phyloP scores from a whole-genome alignment of 2,113 vertebrate genomes.

The Apeltes quadracus region DNA sequence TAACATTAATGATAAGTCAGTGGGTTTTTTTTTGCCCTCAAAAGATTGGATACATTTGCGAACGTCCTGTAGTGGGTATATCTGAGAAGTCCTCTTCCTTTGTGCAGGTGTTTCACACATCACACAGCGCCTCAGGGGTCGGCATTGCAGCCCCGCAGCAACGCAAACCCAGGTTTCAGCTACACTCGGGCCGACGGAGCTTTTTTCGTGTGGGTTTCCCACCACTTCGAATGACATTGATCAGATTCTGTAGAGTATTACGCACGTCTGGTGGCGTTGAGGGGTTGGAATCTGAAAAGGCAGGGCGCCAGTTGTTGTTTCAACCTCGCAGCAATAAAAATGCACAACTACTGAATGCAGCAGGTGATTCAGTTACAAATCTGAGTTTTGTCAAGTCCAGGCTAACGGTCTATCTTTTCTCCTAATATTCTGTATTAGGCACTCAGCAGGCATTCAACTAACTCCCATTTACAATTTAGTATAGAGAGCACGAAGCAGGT shows the following conservation, averaged over 20 bases:
- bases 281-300: not conserved
- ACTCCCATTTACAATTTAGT: not conserved
- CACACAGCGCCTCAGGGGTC: not conserved
- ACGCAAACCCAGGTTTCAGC: not conserved
- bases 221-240: not conserved
- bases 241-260: not conserved
- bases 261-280: not conserved
- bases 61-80: not conserved
- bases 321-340: not conserved
- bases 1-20: constrained; percentile 47
- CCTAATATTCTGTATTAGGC: not conserved
- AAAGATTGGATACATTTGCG: not conserved
- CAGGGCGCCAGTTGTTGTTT: not conserved
- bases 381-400: not conserved
- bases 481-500: not conserved
- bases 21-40: constrained; percentile 14
- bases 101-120: constrained; percentile 5
- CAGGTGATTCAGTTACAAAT: not conserved
- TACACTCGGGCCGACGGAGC: not conserved
- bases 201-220: not conserved
- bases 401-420: not conserved
- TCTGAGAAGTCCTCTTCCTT: not conserved
- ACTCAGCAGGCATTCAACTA: not conserved
- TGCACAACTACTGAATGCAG: not conserved
- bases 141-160: not conserved